phyloP scores from a whole-genome alignment of 2,888 invertebrate genomes.

The Philereme transversata region DNA sequence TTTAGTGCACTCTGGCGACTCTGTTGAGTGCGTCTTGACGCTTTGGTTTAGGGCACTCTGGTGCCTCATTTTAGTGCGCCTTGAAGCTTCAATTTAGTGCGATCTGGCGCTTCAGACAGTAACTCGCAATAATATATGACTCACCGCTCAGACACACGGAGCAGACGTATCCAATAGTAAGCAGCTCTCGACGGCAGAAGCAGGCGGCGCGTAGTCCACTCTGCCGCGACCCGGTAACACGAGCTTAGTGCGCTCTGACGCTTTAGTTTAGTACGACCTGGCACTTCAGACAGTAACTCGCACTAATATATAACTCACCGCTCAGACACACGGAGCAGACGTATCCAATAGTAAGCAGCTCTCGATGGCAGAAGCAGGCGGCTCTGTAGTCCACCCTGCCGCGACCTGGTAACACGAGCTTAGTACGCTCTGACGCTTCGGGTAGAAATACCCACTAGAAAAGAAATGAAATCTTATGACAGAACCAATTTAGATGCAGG shows the following conservation, averaged over 20 bases:
- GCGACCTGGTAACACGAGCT: constrained; percentile 94
- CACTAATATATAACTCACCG: constrained; percentile 65
- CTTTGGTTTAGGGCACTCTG: too few species aligned
- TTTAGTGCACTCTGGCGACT: too few species aligned
- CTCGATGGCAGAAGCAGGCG: constrained; percentile 98
- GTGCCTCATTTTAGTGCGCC: too few species aligned
- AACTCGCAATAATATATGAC: neutral
- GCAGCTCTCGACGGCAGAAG: constrained; percentile 97
- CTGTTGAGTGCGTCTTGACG: too few species aligned
- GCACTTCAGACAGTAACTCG: too few species aligned
- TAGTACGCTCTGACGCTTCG: constrained; percentile 90
- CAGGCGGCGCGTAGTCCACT: constrained; percentile 99
- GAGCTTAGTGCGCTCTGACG: constrained; percentile 54
- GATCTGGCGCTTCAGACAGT: too few species aligned
- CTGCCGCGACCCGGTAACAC: constrained; percentile 95
- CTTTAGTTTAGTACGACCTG: too few species aligned
- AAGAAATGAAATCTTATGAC: neutral
- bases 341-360: constrained; percentile 97
- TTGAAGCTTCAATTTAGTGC: too few species aligned
- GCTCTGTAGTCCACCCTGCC: constrained; percentile 98
- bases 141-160: constrained; percentile 97
- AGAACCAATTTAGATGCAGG: too few species aligned
- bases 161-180: constrained; percentile 98
- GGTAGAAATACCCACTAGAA: constrained; percentile 96
- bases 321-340: constrained; percentile 99